Conservation (phyloP, 2,113 vertebrate genomes). For the Zootoca vivipara region DNA sequence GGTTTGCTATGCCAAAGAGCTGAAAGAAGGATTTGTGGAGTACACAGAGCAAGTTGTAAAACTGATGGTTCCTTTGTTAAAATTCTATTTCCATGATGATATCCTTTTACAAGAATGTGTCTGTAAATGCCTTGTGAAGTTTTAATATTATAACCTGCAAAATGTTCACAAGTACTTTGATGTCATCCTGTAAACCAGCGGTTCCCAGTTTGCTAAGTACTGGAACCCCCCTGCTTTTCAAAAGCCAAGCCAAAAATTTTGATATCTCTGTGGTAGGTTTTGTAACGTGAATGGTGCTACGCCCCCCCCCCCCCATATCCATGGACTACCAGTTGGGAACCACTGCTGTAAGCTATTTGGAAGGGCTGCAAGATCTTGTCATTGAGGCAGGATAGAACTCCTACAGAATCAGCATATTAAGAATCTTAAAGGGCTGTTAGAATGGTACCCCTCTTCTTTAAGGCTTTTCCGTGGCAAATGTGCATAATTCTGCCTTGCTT, state of each 20-base stretch:
- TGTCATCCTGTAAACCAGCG: too few species aligned
- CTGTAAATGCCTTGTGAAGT: neutral
- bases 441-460: neutral
- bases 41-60: conserved; percentile 99
- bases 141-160: neutral
- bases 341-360: neutral
- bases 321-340: too few species aligned
- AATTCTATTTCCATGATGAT: conserved; percentile 99
- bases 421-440: neutral
- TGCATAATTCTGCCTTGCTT: neutral
- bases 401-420: neutral
- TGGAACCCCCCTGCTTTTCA: too few species aligned
- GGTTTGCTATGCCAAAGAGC: conserved; percentile 98
- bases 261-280: too few species aligned
- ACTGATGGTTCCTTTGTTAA: conserved; percentile 96
- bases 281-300: too few species aligned
- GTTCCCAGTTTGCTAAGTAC: too few species aligned
- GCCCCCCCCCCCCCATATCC: too few species aligned
- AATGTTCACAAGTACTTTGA: neutral
- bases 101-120: conserved; percentile 79
- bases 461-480: neutral
- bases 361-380: neutral
- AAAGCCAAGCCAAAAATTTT: too few species aligned
- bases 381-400: neutral
- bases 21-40: conserved; percentile 98